Conservation (phyloP, 2,797 vertebrate species). For the Cichlasoma orientale region DNA sequence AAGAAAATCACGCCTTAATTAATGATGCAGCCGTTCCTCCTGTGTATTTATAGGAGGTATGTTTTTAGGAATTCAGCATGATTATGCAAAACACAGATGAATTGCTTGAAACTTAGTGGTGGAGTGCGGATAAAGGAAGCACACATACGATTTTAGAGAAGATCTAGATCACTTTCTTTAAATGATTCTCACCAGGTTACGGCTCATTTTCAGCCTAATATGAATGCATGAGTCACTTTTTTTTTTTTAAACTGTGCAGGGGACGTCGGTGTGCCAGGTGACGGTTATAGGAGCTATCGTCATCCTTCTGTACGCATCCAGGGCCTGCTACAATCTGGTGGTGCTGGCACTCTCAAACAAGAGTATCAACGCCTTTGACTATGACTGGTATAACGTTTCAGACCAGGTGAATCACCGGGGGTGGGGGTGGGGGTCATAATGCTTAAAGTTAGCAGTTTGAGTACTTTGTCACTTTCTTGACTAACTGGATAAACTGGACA, state of each 20-base stretch:
- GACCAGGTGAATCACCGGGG: conserved; percentile 85
- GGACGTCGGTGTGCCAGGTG: conserved; percentile 96
- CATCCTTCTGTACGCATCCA: conserved; percentile 90
- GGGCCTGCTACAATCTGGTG: conserved; percentile 96
- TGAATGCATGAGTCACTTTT: background rate
- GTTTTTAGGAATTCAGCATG: background rate
- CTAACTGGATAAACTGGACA: background rate
- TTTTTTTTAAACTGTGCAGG: conserved; percentile 74
- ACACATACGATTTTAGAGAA: background rate
- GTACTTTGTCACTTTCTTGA: background rate
- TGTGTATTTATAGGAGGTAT: background rate
- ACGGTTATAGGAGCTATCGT: conserved; percentile 88
- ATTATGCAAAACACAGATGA: background rate
- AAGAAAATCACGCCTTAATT: background rate
- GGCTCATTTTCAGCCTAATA: background rate
- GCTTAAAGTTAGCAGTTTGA: background rate
- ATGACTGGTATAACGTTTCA: conserved; percentile 98
- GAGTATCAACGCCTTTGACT: conserved; percentile 91
- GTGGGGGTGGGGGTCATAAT: background rate
- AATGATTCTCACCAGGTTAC: background rate
- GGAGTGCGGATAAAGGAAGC: background rate
- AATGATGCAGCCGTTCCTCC: background rate
- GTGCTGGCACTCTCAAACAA: conserved; percentile 89
- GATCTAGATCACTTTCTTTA: background rate
- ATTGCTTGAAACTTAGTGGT: background rate